phyloP scores from a whole-genome alignment of 2,797 vertebrate species.

The Cuculus canorus region DNA sequence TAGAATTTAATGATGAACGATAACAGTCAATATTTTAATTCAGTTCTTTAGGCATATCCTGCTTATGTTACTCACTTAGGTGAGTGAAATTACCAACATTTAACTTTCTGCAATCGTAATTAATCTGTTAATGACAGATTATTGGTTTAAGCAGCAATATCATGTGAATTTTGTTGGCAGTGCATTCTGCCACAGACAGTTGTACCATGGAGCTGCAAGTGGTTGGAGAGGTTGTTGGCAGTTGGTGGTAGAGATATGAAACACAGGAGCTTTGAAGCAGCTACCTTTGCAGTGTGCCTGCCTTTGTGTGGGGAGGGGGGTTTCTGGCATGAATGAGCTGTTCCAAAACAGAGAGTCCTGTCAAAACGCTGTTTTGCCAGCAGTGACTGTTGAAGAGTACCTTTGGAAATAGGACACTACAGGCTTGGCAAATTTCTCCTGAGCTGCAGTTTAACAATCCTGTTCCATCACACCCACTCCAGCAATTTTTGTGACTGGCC shows the following conservation, averaged over 20 bases:
- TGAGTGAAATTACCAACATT: neutral
- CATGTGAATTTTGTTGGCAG: neutral
- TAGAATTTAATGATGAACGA: neutral
- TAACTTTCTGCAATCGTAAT: neutral
- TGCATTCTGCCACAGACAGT: neutral
- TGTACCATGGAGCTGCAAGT: neutral
- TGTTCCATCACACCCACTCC: neutral
- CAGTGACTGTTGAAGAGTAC: neutral
- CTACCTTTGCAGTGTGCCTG: neutral
- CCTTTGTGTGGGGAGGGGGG: slow-evolving; percentile 16
- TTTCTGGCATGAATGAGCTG: neutral
- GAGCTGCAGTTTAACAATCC: neutral
- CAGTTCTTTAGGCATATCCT: neutral
- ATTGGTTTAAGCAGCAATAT: neutral
- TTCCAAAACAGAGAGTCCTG: neutral
- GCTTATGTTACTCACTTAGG: neutral
- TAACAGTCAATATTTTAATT: neutral
- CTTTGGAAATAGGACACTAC: neutral
- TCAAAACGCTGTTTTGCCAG: neutral
- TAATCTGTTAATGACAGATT: neutral
- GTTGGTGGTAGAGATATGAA: neutral
- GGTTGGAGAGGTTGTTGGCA: neutral
- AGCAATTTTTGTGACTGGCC: slow-evolving; percentile 55
- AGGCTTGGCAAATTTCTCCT: neutral
- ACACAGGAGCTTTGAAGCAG: slow-evolving; percentile 47